These are phyloP conservation scores for Cryptocheilus praepositus DNA, from an alignment of 2,888 invertebrate genomes.

Conservation along the genomic window DNA sequence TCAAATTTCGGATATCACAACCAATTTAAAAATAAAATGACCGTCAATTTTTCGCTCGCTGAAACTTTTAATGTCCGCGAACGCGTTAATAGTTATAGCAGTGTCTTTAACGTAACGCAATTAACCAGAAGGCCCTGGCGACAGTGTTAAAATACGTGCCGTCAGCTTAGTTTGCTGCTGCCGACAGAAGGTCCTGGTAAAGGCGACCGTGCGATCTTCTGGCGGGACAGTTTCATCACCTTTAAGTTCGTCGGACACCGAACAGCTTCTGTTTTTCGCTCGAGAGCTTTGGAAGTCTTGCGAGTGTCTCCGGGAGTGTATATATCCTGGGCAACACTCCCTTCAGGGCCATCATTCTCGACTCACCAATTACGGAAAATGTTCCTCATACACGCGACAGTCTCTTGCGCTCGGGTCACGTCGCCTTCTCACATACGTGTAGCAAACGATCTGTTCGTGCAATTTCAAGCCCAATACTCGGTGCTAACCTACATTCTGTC, in stretches of 20 bases:
- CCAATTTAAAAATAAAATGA: no score
- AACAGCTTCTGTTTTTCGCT: conserved; percentile 15
- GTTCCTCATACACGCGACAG: background rate
- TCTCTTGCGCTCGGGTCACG: background rate
- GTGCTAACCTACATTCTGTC: background rate
- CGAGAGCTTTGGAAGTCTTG: conserved; percentile 11
- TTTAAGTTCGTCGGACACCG: conserved; percentile 11
- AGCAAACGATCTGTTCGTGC: background rate
- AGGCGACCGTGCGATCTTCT: no score
- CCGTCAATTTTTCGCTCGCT: no score
- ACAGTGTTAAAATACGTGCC: no score
- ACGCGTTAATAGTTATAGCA: no score
- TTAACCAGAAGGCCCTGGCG: no score
- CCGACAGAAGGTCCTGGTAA: no score
- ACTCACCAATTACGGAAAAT: conserved; percentile 11
- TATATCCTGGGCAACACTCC: background rate
- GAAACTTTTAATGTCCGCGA: no score
- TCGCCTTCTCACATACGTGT: no score
- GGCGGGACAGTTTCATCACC: conserved; percentile 6
- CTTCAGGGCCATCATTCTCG: conserved; percentile 14
- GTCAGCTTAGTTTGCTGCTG: no score
- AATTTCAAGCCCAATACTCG: background rate
- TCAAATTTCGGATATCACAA: no score
- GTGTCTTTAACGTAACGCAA: no score
- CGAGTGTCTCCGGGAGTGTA: conserved; percentile 1